Evolutionary conservation across 1,140 invertebrate species (phyloP).

Genomic region (Heliconius hermathena): DNA sequence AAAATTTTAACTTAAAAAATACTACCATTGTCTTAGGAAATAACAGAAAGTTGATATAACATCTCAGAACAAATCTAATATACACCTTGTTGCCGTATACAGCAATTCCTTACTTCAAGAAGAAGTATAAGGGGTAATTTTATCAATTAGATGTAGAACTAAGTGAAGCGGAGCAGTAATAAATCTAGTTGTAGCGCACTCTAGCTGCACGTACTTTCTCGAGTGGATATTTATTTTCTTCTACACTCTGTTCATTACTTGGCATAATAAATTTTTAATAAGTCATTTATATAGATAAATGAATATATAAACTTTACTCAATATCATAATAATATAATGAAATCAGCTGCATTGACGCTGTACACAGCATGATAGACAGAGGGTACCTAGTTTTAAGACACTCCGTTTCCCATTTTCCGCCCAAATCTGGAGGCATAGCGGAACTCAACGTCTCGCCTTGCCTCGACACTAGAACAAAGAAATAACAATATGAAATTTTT

Average conservation of each 20-base stretch:
- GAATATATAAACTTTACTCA: too few relatives aligned
- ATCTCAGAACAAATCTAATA: background rate
- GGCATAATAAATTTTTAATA: slow-evolving; percentile 22
- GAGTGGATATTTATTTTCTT: slow-evolving; percentile 33
- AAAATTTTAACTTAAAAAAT: too few relatives aligned
- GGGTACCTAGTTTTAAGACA: too few relatives aligned
- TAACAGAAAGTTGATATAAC: background rate
- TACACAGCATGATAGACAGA: too few relatives aligned
- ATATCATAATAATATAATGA: too few relatives aligned
- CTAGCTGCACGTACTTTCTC: slow-evolving; percentile 21
- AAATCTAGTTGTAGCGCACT: slow-evolving; percentile 38
- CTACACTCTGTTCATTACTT: slow-evolving; percentile 26
- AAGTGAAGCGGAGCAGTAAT: slow-evolving; percentile 37
- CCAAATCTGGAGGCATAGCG: too few relatives aligned
- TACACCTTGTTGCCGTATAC: background rate
- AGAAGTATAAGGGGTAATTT: slow-evolving; percentile 34
- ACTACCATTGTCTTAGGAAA: background rate
- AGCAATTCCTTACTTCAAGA: slow-evolving; percentile 2
- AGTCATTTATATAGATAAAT: background rate
- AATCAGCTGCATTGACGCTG: too few relatives aligned
- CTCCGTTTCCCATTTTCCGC: too few relatives aligned
- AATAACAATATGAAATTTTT: too few relatives aligned
- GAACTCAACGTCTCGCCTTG: too few relatives aligned
- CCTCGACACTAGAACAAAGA: too few relatives aligned
- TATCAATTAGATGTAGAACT: slow-evolving; percentile 38